These are phyloP conservation scores for Aselliscus stoliczkanus DNA, from an alignment of 2,797 vertebrate species.

Conservation along the genomic window DNA sequence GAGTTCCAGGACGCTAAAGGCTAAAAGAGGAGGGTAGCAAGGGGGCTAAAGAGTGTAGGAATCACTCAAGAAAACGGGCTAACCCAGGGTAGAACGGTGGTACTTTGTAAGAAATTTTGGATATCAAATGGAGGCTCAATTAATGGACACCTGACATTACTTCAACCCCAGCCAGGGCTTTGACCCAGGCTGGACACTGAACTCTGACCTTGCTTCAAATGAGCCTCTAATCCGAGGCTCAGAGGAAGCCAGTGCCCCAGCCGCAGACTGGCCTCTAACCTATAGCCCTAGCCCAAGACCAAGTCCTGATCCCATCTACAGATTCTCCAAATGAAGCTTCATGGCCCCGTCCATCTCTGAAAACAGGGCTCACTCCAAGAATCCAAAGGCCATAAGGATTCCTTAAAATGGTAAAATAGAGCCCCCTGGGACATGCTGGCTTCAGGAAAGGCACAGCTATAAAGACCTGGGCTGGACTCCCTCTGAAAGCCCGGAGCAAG, in stretches of 20 bases:
- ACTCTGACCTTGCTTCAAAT: background rate
- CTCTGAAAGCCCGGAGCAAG: background rate
- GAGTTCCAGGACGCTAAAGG: background rate
- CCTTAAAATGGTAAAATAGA: background rate
- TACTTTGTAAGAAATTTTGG: background rate
- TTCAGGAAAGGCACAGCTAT: background rate
- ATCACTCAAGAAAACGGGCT: background rate
- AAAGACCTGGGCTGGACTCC: background rate
- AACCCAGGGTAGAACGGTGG: background rate
- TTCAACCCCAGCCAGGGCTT: background rate
- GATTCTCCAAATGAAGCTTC: background rate
- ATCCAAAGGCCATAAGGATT: background rate
- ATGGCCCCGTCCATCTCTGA: background rate
- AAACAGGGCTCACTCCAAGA: background rate
- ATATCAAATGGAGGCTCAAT: background rate
- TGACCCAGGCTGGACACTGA: background rate
- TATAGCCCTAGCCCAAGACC: background rate
- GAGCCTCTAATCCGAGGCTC: background rate
- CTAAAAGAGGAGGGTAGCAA: background rate
- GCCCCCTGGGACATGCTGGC: background rate
- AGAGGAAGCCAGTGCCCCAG: background rate
- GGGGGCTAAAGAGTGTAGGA: fast-evolving
- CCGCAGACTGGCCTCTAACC: background rate
- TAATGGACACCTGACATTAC: background rate
- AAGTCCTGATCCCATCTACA: background rate